These are phyloP conservation scores for Sternotherus odoratus DNA, from an alignment of 2,797 vertebrate species.

Conservation along the genomic window DNA sequence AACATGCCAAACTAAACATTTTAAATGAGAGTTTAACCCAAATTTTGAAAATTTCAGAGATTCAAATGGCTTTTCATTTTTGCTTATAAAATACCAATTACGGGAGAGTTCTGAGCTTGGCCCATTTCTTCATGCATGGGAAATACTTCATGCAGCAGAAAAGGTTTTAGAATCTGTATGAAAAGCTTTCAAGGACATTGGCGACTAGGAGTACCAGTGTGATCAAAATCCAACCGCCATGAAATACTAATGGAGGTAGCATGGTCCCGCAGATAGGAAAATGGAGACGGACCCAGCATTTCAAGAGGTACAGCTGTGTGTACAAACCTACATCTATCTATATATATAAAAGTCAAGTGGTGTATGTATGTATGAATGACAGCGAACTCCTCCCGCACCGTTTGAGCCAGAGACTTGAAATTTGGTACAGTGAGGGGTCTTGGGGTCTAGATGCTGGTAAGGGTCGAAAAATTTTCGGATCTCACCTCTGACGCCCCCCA, in stretches of 20 bases:
- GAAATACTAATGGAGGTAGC: not conserved
- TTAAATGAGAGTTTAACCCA: not conserved
- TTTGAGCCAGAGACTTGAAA: no score
- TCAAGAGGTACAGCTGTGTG: not conserved
- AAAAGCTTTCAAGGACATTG: not conserved
- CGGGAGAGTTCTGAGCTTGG: not conserved
- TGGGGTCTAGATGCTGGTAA: no score
- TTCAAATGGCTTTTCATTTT: not conserved
- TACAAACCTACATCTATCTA: not conserved
- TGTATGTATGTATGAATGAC: no score
- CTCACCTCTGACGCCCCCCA: no score
- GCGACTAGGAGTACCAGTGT: no score
- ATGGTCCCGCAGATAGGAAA: not conserved
- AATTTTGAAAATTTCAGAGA: not conserved
- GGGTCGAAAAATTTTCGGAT: no score
- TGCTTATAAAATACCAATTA: not conserved
- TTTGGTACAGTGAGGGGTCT: no score
- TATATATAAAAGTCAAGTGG: no score
- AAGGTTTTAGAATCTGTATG: not conserved
- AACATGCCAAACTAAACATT: no score
- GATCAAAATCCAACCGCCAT: not conserved
- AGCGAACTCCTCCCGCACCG: no score
- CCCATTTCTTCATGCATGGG: no score
- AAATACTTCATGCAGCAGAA: not conserved
- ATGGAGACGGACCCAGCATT: not conserved